phyloP scores from a whole-genome alignment of 2,113 vertebrate genomes.

The Monopterus albus region DNA sequence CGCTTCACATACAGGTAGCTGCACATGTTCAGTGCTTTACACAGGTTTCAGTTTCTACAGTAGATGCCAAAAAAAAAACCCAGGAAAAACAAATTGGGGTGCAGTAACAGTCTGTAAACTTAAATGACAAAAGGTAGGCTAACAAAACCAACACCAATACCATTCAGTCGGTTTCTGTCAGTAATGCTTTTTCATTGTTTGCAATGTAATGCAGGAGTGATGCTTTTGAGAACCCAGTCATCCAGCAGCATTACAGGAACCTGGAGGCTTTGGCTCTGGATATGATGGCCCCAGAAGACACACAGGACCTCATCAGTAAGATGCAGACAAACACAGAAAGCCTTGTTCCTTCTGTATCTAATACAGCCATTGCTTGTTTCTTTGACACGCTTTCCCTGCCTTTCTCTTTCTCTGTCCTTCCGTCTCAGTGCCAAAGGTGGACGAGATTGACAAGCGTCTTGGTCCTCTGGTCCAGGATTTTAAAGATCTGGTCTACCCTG shows the following conservation, averaged over 20 bases:
- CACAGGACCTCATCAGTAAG: constrained; percentile 93
- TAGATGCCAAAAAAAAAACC: too few relatives aligned
- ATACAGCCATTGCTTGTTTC: not conserved
- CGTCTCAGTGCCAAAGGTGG: constrained; percentile 88
- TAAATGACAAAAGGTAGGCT: too few relatives aligned
- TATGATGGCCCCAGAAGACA: constrained; percentile 87
- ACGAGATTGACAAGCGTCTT: constrained; percentile 88
- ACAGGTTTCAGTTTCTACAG: not conserved
- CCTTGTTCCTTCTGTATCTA: not conserved
- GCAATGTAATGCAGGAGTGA: constrained; percentile 82
- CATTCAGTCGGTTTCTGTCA: not conserved
- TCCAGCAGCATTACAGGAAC: constrained; percentile 95
- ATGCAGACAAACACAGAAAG: constrained; percentile 16
- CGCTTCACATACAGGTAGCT: constrained; percentile 91
- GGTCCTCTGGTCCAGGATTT: constrained; percentile 89
- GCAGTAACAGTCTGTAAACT: too few relatives aligned
- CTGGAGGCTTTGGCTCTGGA: constrained; percentile 95
- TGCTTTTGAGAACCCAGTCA: constrained; percentile 94
- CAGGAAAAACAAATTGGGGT: too few relatives aligned
- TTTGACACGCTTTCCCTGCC: not conserved
- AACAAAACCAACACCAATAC: too few relatives aligned
- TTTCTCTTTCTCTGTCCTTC: not conserved
- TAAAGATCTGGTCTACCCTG: constrained; percentile 93
- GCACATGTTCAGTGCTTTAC: not conserved
- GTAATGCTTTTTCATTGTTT: constrained; percentile 12